These are phyloP conservation scores for Margaritifera margaritifera DNA, from an alignment of 2,888 invertebrate genomes.

Conservation along the genomic window DNA sequence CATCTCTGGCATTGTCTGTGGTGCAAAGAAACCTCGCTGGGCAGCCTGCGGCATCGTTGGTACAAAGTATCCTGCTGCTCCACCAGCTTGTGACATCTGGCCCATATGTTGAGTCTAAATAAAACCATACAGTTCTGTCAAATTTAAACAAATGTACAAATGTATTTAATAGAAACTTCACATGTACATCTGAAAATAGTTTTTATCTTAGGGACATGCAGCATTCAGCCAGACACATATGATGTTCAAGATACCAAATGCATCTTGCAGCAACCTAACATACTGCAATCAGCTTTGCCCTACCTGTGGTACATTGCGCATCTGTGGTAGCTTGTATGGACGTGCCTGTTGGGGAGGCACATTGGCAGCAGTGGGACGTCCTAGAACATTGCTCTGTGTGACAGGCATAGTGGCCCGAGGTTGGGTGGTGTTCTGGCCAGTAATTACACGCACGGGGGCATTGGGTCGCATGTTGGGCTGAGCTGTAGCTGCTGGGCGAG, in stretches of 20 bases:
- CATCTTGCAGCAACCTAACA: too few relatives aligned
- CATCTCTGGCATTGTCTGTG: constrained; percentile 87
- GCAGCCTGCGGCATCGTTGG: too few relatives aligned
- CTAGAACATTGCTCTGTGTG: constrained; percentile 35
- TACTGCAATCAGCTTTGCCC: too few relatives aligned
- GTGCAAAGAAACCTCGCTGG: constrained; percentile 75
- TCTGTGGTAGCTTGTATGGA: constrained; percentile 29
- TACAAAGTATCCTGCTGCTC: constrained; percentile 88
- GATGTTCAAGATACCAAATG: too few relatives aligned
- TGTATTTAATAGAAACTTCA: too few relatives aligned
- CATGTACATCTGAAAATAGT: too few relatives aligned
- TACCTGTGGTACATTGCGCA: not conserved
- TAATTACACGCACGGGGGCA: constrained; percentile 84
- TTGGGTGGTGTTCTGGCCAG: constrained; percentile 75
- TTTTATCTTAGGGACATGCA: too few relatives aligned
- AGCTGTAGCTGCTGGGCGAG: constrained; percentile 41
- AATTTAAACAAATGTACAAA: too few relatives aligned
- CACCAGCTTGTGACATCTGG: constrained; percentile 72
- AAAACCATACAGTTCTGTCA: not conserved
- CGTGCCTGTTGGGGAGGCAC: constrained; percentile 35
- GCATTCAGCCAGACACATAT: too few relatives aligned
- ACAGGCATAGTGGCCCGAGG: constrained; percentile 79
- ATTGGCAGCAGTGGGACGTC: constrained; percentile 5
- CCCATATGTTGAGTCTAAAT: not conserved
- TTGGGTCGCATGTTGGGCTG: constrained; percentile 62